Base-by-base conservation (phyloP, 2,113 vertebrate genomes). In the Tauraco erythrolophus region DNA sequence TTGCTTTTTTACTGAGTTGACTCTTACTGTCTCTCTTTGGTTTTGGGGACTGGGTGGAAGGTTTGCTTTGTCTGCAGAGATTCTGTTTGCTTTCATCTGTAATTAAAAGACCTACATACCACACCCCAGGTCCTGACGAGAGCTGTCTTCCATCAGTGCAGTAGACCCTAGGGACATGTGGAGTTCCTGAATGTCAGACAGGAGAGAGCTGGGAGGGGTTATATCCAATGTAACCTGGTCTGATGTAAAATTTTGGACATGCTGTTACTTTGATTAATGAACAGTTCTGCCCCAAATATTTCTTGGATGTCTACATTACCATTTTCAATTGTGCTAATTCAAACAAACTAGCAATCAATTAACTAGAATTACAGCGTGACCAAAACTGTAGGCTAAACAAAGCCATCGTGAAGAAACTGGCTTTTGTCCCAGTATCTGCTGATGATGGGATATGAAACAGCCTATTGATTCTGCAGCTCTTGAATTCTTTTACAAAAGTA, bases 341-440 rank as follows among this genome's bases (percentile, higher is more conserved):
- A 96, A 97, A 95, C 90, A 95, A 97, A 94, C 88, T 50, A 76
- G 85, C 84, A 97, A 97, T 97, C 95, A 93, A 93, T 96, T 97
- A 94, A 80, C 62, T 71, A 75, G 78, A 97, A 95, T 95, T 95
- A 90, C 79, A 91, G 75, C 69, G 82, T 0, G 9, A 93, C 70
- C 87, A 95, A 95, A 95, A 95, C 90, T 84, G 53, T 88, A 81
- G 79, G 92, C 85, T 92, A 93, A 95, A 96, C 92, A 97, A 97
- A 94, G 85, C 60, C 51, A 74, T 93, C 7, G 0, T 77, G 83
- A 91, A 88, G 96, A 96, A 97, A 92, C 90, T 97, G 97, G 95
- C 94, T 94, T 93, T 88, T 79, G 74, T 90, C 96, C 95, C 96
- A 94, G 97, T 97, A 97, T 96, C 97, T 97, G 68, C 62, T 94